Base-by-base conservation (phyloP, 2,797 vertebrate species). In the Pangasius larnaudii region DNA sequence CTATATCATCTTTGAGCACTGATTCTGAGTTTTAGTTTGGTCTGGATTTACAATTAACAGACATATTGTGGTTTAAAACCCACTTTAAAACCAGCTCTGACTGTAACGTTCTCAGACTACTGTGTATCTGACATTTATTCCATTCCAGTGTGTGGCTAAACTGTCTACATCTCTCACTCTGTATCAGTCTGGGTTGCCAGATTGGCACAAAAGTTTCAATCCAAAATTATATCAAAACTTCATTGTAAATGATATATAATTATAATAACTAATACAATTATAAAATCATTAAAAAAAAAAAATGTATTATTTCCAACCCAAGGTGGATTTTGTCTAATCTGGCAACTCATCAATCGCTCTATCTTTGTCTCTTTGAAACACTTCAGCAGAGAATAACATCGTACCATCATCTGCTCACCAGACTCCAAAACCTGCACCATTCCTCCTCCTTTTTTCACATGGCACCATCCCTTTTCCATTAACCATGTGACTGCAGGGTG, bases 361-460 rank as follows among this genome's bases (percentile, higher is more conserved):
- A 49, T 67, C 14, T 63, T 63, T 53, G 65, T 56, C n/a, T 27
- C 11, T 84, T n/a, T 81, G 42, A 49, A 51, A 72, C 18, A 36
- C 53, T 36, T 33, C 3, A 46, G 56, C 30, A 67, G 85, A 74
- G 67, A 58, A 81, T 61, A 86, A 39, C 46, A 42, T 86, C 51
- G 36, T 84, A 72, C 53, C 85, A 84, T 89, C 88, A 86, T 89
- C 88, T 89, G 88, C 51, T 75, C 27, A 22, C 71, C 88, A 89
- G 88, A 84, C 72, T 27, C 33, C 51, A 58, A 46, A 72, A 13
- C 22, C 72, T 10, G 1, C 27, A 39, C 46, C 51, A 27, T 16
- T n/a, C 63, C 53, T 49, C 63, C 74, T 18, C 22, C 51, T 39
- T 36, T 27, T 65, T 56, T 51, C 59, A 58, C 63, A 84, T 46